Conservation (phyloP, 2,888 invertebrate genomes). For the Meghimatium bilineatum region DNA sequence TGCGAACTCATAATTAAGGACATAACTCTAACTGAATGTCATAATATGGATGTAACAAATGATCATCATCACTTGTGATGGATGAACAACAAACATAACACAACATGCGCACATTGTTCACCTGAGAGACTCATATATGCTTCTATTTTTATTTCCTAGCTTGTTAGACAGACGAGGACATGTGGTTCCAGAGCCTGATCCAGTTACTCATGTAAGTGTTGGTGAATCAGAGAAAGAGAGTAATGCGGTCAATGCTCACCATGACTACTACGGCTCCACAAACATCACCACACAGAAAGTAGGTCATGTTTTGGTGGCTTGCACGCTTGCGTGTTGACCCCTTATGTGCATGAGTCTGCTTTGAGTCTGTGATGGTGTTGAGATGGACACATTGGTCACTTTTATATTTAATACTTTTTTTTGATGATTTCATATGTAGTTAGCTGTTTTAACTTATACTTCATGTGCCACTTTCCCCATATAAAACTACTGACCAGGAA, state of each 20-base stretch:
- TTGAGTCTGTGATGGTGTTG: constrained; percentile 23
- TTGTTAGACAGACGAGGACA: constrained; percentile 72
- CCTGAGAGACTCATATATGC: neutral
- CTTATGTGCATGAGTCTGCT: constrained; percentile 22
- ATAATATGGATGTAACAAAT: no score
- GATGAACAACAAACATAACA: no score
- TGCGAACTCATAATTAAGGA: no score
- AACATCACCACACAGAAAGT: constrained; percentile 65
- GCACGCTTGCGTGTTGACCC: neutral
- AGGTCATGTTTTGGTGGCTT: constrained; percentile 28
- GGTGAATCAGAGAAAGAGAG: constrained; percentile 59
- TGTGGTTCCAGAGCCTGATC: constrained; percentile 71
- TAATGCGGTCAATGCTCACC: constrained; percentile 70
- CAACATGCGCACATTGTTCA: no score
- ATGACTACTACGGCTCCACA: constrained; percentile 74
- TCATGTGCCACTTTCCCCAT: no score
- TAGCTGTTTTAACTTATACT: no score
- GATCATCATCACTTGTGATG: no score
- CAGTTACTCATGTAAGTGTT: constrained; percentile 61
- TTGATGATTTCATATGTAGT: no score
- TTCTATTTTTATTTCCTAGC: constrained; percentile 55
- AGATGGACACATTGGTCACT: neutral
- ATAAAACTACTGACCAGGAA: no score
- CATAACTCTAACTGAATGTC: no score
- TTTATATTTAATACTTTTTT: no score